Percentiles rank a stretch among this genome's conserved stretches.
These are phyloP conservation scores for Hyposmocoma kahamanoa DNA, from an alignment of 1,140 invertebrate species.

Conservation along the genomic window DNA sequence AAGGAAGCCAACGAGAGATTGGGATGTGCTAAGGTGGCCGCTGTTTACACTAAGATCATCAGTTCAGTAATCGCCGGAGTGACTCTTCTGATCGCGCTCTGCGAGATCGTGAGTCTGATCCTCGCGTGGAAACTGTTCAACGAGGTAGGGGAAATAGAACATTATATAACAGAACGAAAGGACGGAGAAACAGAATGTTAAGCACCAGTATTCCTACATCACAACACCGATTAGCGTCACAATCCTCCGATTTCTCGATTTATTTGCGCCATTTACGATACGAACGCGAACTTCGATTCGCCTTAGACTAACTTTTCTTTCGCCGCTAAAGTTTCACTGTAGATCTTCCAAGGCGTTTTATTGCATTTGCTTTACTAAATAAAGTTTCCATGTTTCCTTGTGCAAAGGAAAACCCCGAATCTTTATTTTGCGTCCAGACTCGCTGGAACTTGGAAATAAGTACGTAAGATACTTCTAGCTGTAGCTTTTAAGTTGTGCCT, in stretches of 20 bases:
- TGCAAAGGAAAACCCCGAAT: conserved; percentile 9
- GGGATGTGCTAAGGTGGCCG: conserved; percentile 62
- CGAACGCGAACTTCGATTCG: conserved; percentile 18
- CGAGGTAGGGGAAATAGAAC: conserved; percentile 51
- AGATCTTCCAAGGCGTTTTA: too few species aligned
- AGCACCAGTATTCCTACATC: conserved; percentile 29
- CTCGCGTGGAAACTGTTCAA: conserved; percentile 61
- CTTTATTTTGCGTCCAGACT: conserved; percentile 5
- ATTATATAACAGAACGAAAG: conserved; percentile 60
- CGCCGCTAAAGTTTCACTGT: neutral
- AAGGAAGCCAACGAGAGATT: conserved; percentile 65
- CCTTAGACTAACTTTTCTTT: conserved; percentile 8
- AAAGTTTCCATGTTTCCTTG: conserved; percentile 12
- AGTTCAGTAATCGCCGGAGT: conserved; percentile 57
- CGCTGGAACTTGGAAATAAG: neutral
- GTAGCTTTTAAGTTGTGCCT: neutral
- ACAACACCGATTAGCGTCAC: conserved; percentile 15
- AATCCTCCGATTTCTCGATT: conserved; percentile 15
- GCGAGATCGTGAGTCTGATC: conserved; percentile 51
- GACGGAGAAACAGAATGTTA: conserved; percentile 65
- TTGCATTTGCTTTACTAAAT: conserved; percentile 2
- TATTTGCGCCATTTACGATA: too few species aligned
- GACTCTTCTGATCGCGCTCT: conserved; percentile 47
- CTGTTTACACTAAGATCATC: conserved; percentile 65
- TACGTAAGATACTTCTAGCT: neutral